phyloP scores from a whole-genome alignment of 2,797 vertebrate genomes.

The Cryptoprocta ferox region DNA sequence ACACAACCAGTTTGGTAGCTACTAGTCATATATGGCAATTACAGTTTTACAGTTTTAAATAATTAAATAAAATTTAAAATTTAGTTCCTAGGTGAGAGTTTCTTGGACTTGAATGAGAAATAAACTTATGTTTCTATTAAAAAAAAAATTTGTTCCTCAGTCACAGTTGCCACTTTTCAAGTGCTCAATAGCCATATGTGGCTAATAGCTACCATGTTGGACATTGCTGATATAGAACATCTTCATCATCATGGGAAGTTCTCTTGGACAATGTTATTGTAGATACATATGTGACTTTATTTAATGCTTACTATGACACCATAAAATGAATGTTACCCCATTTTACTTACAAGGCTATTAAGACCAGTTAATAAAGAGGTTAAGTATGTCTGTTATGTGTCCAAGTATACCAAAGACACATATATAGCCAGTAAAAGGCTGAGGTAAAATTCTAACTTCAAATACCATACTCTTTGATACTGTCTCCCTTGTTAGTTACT shows the following conservation, averaged over 20 bases:
- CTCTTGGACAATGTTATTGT: background rate
- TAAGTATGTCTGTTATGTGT: background rate
- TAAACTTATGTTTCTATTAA: conserved; percentile 9
- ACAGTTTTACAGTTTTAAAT: conserved; percentile 66
- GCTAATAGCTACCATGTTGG: background rate
- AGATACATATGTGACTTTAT: background rate
- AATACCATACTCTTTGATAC: background rate
- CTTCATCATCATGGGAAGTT: background rate
- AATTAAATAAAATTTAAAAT: conserved; percentile 37
- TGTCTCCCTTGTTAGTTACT: background rate
- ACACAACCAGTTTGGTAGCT: background rate
- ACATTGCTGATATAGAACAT: background rate
- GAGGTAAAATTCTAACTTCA: conserved; percentile 27
- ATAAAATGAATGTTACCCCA: background rate
- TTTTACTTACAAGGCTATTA: background rate
- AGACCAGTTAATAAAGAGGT: background rate
- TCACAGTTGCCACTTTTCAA: background rate
- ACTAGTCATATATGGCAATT: conserved; percentile 16
- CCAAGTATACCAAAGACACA: background rate
- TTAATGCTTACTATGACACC: background rate
- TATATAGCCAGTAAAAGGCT: background rate
- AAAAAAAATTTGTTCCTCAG: background rate
- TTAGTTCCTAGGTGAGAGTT: background rate
- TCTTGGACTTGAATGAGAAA: background rate
- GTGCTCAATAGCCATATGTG: background rate